Evolutionary conservation across 2,797 vertebrate genomes (phyloP).

Genomic region (Eremophila alpestris): DNA sequence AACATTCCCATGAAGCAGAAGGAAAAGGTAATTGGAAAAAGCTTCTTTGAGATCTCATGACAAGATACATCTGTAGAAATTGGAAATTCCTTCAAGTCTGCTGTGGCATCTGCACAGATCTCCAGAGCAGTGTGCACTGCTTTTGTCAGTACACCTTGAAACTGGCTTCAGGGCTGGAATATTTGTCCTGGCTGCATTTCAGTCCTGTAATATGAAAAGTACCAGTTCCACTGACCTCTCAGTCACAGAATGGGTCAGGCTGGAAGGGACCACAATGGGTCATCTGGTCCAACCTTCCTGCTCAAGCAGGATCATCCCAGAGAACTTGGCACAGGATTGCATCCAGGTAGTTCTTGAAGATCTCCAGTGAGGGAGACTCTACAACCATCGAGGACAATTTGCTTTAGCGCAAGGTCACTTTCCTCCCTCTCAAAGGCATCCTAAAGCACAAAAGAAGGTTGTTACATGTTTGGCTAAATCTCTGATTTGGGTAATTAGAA

Average conservation of each 20-base stretch:
- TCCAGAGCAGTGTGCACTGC: not conserved
- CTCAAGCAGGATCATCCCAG: not conserved
- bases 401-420: not conserved
- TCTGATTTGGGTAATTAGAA: not conserved
- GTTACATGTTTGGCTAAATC: not conserved
- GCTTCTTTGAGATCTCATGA: not conserved
- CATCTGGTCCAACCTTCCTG: not conserved
- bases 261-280: not conserved
- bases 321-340: not conserved
- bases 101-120: not conserved
- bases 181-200: not conserved
- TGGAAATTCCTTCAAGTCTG: not conserved
- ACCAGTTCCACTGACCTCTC: not conserved
- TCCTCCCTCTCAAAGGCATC: not conserved
- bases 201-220: not conserved
- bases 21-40: not conserved
- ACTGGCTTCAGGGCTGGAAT: not conserved
- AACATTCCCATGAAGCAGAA: not conserved
- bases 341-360: not conserved
- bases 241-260: not conserved
- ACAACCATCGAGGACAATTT: accelerated
- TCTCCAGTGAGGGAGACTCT: not conserved
- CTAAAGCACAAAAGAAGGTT: not conserved
- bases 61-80: not conserved
- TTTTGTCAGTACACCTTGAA: not conserved